These are phyloP conservation scores for Chironomus riparius DNA, from an alignment of 2,888 invertebrate genomes.

Conservation along the genomic window DNA sequence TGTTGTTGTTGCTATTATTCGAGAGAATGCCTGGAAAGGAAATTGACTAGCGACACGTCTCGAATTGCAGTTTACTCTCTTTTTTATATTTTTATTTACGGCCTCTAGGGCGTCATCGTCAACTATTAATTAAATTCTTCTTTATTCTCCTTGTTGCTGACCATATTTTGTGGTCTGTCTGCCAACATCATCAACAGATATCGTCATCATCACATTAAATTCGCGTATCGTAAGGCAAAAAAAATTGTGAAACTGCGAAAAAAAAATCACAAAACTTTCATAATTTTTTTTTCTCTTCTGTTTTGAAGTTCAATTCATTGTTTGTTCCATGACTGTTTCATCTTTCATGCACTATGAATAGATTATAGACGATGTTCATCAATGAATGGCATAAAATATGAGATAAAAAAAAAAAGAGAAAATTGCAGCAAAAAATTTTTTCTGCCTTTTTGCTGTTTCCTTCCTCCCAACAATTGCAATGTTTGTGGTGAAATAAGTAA, in stretches of 20 bases:
- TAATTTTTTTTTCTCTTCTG: not conserved
- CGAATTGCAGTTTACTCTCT: not conserved
- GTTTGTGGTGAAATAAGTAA: not conserved
- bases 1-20: no score
- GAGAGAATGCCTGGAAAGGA: not conserved
- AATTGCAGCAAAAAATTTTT: not conserved
- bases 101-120: slow-evolving; percentile 22
- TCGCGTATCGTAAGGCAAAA: not conserved
- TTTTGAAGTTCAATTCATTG: not conserved
- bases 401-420: no score
- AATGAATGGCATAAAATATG: no score
- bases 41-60: not conserved
- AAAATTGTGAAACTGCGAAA: not conserved
- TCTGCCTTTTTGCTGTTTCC: not conserved
- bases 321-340: no score
- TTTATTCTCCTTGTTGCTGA: not conserved
- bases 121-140: slow-evolving; percentile 18
- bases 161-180: not conserved
- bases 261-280: not conserved
- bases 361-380: no score
- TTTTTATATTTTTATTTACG: not conserved
- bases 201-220: not conserved
- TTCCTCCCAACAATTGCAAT: not conserved
- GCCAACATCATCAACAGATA: not conserved
- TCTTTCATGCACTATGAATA: no score